These are phyloP conservation scores for Rhinichthys klamathensis DNA, from an alignment of 2,113 vertebrate species.

Conservation along the genomic window DNA sequence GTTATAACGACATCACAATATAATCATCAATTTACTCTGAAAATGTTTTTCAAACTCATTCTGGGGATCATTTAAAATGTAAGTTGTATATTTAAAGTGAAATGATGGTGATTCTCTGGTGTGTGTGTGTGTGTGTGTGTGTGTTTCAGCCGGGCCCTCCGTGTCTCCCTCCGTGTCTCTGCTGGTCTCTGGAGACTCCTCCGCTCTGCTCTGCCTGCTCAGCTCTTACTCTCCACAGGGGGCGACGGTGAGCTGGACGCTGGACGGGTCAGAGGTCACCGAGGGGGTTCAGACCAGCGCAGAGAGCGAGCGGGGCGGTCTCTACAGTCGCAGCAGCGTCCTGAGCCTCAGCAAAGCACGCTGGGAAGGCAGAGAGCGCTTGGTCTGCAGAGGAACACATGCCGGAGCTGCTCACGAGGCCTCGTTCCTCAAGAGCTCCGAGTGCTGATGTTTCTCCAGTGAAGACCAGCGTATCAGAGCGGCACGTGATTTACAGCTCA, in stretches of 20 bases:
- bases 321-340: conserved; percentile 59
- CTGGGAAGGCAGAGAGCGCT: conserved; percentile 47
- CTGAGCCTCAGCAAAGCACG: conserved; percentile 10
- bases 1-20: no score
- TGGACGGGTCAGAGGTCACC: conserved; percentile 45
- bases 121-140: neutral
- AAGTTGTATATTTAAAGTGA: no score
- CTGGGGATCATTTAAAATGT: no score
- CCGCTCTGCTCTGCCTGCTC: conserved; percentile 47
- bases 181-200: conserved; percentile 49
- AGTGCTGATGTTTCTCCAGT: conserved; percentile 34
- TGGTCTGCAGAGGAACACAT: conserved; percentile 60
- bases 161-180: neutral
- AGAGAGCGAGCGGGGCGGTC: conserved; percentile 55
- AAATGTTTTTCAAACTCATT: no score
- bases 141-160: conserved; percentile 10
- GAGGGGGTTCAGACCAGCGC: conserved; percentile 57
- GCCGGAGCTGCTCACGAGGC: conserved; percentile 22
- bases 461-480: conserved; percentile 10
- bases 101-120: no score
- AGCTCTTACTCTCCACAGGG: conserved; percentile 57
- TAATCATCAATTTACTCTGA: no score
- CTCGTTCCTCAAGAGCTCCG: conserved; percentile 53
- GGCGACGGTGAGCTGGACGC: conserved; percentile 54
- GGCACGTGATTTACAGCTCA: no score